Conservation (phyloP, 1,140 invertebrate species). For the Globodera rostochiensis region DNA sequence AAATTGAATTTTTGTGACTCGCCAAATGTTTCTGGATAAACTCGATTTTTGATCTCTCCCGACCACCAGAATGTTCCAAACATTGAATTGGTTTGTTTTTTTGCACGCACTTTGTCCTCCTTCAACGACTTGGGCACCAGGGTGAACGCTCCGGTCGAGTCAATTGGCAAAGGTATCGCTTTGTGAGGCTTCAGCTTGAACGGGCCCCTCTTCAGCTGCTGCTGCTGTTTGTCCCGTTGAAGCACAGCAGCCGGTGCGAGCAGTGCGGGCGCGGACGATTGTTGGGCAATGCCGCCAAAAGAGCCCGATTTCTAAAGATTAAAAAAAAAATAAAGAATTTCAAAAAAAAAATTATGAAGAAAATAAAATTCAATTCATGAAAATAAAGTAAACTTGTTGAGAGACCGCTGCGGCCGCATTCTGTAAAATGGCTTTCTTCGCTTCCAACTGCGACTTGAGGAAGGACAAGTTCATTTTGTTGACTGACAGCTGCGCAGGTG, state of each 20-base stretch:
- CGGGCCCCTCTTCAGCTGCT: constrained; percentile 4
- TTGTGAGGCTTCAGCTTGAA: constrained; percentile 45
- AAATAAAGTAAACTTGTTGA: constrained; percentile 13
- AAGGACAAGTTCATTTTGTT: constrained; percentile 40
- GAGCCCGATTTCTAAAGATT: not conserved
- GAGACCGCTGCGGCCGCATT: constrained; percentile 27
- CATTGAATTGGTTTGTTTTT: not conserved
- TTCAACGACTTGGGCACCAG: constrained; percentile 61
- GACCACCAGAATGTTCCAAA: constrained; percentile 2
- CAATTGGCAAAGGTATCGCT: constrained; percentile 48
- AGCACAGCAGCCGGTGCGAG: not conserved
- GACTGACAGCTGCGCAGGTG: not conserved
- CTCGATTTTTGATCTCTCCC: not conserved
- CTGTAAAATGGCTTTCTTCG: constrained; percentile 39
- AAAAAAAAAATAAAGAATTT: constrained; percentile 12
- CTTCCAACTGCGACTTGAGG: constrained; percentile 40
- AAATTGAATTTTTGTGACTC: no score
- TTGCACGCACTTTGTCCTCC: constrained; percentile 57
- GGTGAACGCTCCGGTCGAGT: constrained; percentile 34
- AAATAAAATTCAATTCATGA: not conserved
- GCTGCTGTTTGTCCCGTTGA: constrained; percentile 4
- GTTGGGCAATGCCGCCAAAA: not conserved
- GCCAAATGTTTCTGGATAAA: no score
- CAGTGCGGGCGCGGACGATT: not conserved
- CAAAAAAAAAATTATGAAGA: not conserved